Evolutionary conservation across 2,888 invertebrate species (phyloP).

Genomic region (Cryptocephalus moraei): DNA sequence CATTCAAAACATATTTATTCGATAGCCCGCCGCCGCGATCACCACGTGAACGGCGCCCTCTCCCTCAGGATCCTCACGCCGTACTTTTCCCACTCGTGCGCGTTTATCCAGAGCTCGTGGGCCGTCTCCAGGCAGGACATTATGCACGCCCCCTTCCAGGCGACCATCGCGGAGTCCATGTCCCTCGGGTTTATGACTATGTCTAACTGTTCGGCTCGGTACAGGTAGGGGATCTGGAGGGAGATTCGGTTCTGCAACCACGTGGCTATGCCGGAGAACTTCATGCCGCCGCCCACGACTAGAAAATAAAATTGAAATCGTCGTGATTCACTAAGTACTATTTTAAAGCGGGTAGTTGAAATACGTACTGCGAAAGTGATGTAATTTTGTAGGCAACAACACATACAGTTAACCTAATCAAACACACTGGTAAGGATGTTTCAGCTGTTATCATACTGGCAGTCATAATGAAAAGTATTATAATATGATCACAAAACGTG

Average conservation of each 20-base stretch:
- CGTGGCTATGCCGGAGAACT: constrained; percentile 62
- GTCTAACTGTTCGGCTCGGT: constrained; percentile 72
- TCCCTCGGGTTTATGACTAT: constrained; percentile 87
- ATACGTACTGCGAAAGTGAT: too few species aligned
- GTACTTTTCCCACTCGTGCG: constrained; percentile 74
- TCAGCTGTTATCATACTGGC: too few species aligned
- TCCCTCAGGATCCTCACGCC: constrained; percentile 81
- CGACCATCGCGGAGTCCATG: constrained; percentile 80
- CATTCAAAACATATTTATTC: too few species aligned
- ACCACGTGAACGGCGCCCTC: constrained; percentile 87
- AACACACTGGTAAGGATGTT: too few species aligned
- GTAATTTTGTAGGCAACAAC: too few species aligned
- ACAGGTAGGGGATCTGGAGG: constrained; percentile 71
- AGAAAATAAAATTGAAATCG: too few species aligned
- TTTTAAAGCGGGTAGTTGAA: too few species aligned
- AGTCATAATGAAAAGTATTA: too few species aligned
- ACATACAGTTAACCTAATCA: too few species aligned
- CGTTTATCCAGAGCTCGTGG: constrained; percentile 84
- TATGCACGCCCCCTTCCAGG: constrained; percentile 93
- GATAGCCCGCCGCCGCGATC: neutral
- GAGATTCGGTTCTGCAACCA: constrained; percentile 85
- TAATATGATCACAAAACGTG: too few species aligned
- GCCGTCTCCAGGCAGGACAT: constrained; percentile 89
- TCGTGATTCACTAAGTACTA: too few species aligned
- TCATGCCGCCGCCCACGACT: constrained; percentile 79